Evolutionary conservation across 2,888 invertebrate genomes (phyloP).

Genomic region (Cynaeus angustus): DNA sequence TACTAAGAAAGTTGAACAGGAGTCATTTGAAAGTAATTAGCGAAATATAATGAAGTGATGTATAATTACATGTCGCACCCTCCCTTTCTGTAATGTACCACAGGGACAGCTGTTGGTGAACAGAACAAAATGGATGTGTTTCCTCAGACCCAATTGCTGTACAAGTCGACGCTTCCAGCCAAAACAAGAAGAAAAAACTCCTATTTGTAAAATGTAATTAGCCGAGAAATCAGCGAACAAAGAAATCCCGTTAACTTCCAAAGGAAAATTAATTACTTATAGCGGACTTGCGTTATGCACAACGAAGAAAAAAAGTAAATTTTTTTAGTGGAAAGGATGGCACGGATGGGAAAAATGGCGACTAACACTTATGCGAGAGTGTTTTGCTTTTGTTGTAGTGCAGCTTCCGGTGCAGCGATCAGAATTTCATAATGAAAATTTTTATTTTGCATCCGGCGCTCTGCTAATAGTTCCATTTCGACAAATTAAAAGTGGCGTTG

Average conservation of each 20-base stretch:
- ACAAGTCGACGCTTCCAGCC: constrained; percentile 25
- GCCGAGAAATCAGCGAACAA: constrained; percentile 60
- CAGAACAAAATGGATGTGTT: constrained; percentile 55
- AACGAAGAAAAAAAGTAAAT: not conserved
- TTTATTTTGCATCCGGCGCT: not conserved
- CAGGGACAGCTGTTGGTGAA: constrained; percentile 62
- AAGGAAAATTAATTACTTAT: constrained; percentile 62
- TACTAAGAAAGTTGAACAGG: constrained; percentile 50
- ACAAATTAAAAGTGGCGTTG: not conserved
- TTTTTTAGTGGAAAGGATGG: not conserved
- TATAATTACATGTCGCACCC: constrained; percentile 61
- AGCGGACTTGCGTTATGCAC: constrained; percentile 28
- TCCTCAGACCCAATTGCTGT: constrained; percentile 33
- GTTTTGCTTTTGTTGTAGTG: not conserved
- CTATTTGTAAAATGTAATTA: constrained; percentile 60
- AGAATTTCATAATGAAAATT: not conserved
- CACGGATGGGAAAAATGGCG: not conserved
- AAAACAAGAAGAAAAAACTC: constrained; percentile 41
- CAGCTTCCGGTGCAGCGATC: not conserved
- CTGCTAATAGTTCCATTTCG: not conserved
- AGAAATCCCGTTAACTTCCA: constrained; percentile 61
- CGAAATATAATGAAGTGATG: constrained; percentile 64
- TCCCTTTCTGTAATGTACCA: constrained; percentile 59
- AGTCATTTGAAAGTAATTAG: constrained; percentile 63
- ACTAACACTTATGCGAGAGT: not conserved